Evolutionary conservation across 2,888 invertebrate genomes (phyloP), one percentile per base, ranked within the genome.

Genomic region (Linhomoeus sp.): DNA sequence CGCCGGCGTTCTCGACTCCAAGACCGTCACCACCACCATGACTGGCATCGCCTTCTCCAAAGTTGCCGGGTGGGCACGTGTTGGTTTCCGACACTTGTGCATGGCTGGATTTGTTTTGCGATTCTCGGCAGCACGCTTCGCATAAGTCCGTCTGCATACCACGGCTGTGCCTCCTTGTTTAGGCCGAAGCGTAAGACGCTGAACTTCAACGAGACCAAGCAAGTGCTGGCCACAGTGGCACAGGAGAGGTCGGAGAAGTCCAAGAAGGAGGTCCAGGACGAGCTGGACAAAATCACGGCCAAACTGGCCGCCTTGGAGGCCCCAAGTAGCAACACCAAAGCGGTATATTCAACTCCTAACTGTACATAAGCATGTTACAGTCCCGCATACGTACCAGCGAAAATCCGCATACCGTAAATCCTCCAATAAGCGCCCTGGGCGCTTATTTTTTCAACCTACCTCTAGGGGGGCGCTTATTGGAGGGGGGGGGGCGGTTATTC

Each of bases 1-100:
- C 49, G 61, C 59, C 9, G 60, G 59, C 35, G 56, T 61, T 7
- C 49, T 61, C 26, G 58, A 59, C 36, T 50, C 50, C 29, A 62
- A 61, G 43, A 43, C 46, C 12, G 52, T 61, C 47, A 62, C 59
- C 19, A 56, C 60, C 2, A 62, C 60, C 9, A 56, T 61, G 53
- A 63, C 62, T 17, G 62, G 62, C 41, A 62, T 62, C 41, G 62
- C 62, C 5, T 62, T 62, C 52, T 59, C 60, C 44, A 62, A 62
- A 52, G 59, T 63, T 17, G 54, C 61, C 9, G 61, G 61, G 60
- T 60, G 40, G 15, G 50, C 14, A 2, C 2, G 20, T 22, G 25
- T 9, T 3, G 7, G n/a, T 43, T 43, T n/a, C n/a, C 9, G 12
- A 3, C 14, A 3, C 17, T 3, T 44, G 3, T 17, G 9, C 35